These are phyloP conservation scores for Dysdera silvatica DNA, from an alignment of 1,140 invertebrate genomes.

Conservation along the genomic window DNA sequence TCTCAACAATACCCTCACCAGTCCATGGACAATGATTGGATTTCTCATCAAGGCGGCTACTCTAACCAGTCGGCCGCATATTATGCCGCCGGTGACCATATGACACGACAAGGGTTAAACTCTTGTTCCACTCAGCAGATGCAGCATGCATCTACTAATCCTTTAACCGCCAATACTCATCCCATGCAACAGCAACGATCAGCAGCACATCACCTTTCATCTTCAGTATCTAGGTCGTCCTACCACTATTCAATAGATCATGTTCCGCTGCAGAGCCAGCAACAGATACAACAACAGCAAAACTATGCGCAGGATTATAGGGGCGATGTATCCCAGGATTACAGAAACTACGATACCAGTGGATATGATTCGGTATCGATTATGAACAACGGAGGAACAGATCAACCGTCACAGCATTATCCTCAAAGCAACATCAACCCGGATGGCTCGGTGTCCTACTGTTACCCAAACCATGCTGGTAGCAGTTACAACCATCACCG, in stretches of 20 bases:
- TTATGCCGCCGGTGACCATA: no score
- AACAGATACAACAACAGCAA: constrained; percentile 10
- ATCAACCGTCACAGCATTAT: constrained; percentile 17
- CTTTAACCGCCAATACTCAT: background rate
- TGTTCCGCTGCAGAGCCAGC: constrained; percentile 2
- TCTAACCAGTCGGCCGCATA: constrained; percentile 18
- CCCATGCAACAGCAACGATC: constrained; percentile 7
- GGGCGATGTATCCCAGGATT: background rate
- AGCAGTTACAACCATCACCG: constrained; percentile 10
- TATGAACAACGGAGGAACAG: no score
- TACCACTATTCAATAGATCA: constrained; percentile 15
- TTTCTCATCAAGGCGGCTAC: constrained; percentile 14
- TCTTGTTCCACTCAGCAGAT: background rate
- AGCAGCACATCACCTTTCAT: background rate
- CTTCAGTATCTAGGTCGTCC: constrained; percentile 14
- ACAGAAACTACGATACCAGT: constrained; percentile 18
- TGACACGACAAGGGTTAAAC: no score
- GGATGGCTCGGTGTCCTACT: constrained; percentile 24
- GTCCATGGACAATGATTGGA: constrained; percentile 26
- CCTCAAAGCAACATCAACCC: constrained; percentile 25
- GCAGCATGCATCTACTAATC: background rate
- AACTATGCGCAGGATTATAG: background rate
- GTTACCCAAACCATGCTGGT: constrained; percentile 21
- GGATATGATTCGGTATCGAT: constrained; percentile 25
- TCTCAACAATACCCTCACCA: constrained; percentile 21